Percentiles rank a stretch among this genome's conserved stretches.
These are phyloP conservation scores for Cyclina sinensis DNA, from an alignment of 1,140 invertebrate species.

Conservation along the genomic window DNA sequence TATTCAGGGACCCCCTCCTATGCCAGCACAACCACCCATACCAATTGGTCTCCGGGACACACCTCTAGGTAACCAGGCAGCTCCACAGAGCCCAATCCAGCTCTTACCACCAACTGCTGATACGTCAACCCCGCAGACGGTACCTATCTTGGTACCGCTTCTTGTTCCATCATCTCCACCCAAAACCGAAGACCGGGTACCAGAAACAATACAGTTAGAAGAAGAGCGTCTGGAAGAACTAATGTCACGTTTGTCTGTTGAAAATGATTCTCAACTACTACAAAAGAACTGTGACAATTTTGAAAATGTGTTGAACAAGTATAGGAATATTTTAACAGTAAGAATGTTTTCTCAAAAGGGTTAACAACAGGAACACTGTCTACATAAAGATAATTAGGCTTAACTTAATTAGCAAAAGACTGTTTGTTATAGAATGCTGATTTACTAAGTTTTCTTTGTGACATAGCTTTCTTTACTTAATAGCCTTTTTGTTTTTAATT, in stretches of 20 bases:
- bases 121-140: slow-evolving; percentile 47
- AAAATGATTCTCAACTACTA: slow-evolving; percentile 16
- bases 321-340: slow-evolving; percentile 61
- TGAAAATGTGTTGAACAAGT: slow-evolving; percentile 29
- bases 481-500: no score
- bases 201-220: background rate
- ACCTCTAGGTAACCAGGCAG: slow-evolving; percentile 64
- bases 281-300: slow-evolving; percentile 17
- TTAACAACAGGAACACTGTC: no score
- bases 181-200: background rate
- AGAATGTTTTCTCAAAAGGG: no score
- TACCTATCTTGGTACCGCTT: slow-evolving; percentile 47
- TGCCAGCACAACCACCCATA: background rate
- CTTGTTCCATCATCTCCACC: slow-evolving; percentile 40
- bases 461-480: no score
- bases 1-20: slow-evolving; percentile 36
- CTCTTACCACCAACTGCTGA: slow-evolving; percentile 49
- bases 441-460: no score
- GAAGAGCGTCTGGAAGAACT: slow-evolving; percentile 48
- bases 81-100: slow-evolving; percentile 55
- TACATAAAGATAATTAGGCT: no score
- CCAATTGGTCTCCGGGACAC: slow-evolving; percentile 61
- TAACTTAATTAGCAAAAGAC: no score
- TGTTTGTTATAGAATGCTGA: no score
- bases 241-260: slow-evolving; percentile 29